Conservation (phyloP, 2,797 vertebrate genomes). For the Nyctibius grandis region DNA sequence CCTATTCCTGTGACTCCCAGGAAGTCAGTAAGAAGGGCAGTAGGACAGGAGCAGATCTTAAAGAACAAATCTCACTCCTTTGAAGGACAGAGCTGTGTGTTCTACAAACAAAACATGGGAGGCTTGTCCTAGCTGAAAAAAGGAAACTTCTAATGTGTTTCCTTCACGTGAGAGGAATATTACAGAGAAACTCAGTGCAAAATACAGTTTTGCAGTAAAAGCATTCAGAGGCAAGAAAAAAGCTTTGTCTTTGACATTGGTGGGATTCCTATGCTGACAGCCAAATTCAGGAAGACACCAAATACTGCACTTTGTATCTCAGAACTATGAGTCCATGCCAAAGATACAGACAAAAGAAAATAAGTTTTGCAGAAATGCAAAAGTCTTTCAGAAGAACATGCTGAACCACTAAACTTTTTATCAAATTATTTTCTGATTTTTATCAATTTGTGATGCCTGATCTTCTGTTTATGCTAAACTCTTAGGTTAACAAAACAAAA, state of each 20-base stretch:
- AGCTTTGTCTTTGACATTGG: neutral
- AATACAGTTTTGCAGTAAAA: neutral
- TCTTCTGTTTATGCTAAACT: neutral
- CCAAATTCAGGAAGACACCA: neutral
- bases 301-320: neutral
- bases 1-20: neutral
- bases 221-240: neutral
- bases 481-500: neutral
- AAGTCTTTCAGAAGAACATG: neutral
- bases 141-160: neutral
- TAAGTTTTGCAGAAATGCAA: neutral
- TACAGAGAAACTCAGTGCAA: neutral
- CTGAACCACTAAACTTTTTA: neutral
- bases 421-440: neutral
- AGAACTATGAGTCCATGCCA: neutral
- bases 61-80: neutral
- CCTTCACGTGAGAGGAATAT: neutral
- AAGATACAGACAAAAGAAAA: neutral
- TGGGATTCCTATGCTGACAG: neutral
- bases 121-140: neutral
- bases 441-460: neutral
- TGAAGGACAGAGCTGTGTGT: neutral
- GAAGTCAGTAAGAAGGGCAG: neutral
- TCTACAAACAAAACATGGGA: neutral
- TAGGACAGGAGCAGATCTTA: neutral